phyloP scores from a whole-genome alignment of 1,140 invertebrate species.

The Steinernema khuongi region DNA sequence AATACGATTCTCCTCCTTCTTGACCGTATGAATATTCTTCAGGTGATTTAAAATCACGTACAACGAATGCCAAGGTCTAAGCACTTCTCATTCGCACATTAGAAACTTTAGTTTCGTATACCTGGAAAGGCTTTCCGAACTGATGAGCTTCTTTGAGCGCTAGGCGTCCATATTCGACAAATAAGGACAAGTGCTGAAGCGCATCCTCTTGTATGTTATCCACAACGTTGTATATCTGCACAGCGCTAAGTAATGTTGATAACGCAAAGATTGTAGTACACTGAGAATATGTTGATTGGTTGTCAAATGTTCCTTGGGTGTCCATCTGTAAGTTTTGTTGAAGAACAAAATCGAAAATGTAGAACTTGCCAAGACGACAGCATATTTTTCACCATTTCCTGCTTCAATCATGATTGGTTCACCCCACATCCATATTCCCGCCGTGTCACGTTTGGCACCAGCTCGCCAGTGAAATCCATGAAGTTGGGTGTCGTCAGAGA shows the following conservation, averaged over 20 bases:
- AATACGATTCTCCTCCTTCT: conserved; percentile 45
- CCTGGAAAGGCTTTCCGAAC: conserved; percentile 73
- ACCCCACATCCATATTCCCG: conserved; percentile 64
- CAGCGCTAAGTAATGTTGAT: conserved; percentile 63
- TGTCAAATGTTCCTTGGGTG: conserved; percentile 95
- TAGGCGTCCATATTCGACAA: conserved; percentile 92
- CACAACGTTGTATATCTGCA: conserved; percentile 65
- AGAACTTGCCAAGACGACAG: conserved; percentile 48
- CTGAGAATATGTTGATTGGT: conserved; percentile 85
- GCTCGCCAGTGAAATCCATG: conserved; percentile 62
- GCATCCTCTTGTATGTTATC: conserved; percentile 64
- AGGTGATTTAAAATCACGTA: conserved; percentile 53
- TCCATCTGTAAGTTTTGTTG: conserved; percentile 75
- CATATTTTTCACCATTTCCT: conserved; percentile 49
- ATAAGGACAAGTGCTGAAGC: conserved; percentile 67
- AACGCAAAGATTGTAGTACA: conserved; percentile 77
- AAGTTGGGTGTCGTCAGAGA: conserved; percentile 51
- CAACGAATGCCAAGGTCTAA: conserved; percentile 51
- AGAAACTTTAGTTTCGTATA: conserved; percentile 36
- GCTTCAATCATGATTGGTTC: conserved; percentile 62
- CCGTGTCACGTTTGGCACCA: conserved; percentile 19
- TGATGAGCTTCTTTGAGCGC: conserved; percentile 77
- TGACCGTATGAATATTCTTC: conserved; percentile 50
- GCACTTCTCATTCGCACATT: conserved; percentile 13
- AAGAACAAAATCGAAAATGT: neutral